A percentile compares a stretch with the other conserved stretches of the same genome.
Evolutionary conservation across 2,888 invertebrate species (phyloP).

Genomic region (Gastracanthus pulcherrimus): DNA sequence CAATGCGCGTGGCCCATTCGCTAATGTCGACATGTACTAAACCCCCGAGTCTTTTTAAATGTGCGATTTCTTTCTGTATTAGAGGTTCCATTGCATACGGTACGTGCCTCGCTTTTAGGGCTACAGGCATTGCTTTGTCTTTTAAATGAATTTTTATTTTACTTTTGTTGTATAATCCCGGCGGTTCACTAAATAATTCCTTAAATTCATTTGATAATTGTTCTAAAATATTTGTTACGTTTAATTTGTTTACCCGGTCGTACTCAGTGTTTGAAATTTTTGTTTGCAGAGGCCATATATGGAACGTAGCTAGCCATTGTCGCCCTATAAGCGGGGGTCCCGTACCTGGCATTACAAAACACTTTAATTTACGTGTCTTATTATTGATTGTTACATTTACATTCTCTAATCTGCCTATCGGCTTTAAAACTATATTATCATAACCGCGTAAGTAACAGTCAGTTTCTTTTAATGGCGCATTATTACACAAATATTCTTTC

Average conservation of each 20-base stretch:
- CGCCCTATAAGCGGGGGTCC: conserved; percentile 48
- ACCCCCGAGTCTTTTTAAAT: conserved; percentile 14
- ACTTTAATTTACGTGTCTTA: conserved; percentile 8
- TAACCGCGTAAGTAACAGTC: conserved; percentile 18
- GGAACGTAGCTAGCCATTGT: conserved; percentile 46
- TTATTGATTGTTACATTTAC: conserved; percentile 15
- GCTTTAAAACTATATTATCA: conserved; percentile 12
- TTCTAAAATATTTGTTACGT: neutral
- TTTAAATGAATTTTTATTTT: conserved; percentile 43
- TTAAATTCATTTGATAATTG: neutral
- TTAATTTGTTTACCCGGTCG: conserved; percentile 15
- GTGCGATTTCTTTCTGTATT: conserved; percentile 17
- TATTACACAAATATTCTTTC: conserved; percentile 1
- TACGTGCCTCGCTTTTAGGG: conserved; percentile 56
- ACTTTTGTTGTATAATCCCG: conserved; percentile 48
- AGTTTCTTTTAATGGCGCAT: neutral
- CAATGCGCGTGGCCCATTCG: conserved; percentile 31
- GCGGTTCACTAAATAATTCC: conserved; percentile 31
- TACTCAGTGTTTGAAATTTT: neutral
- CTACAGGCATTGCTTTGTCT: conserved; percentile 39
- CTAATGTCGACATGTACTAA: conserved; percentile 22
- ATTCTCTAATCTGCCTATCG: conserved; percentile 35
- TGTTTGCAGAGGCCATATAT: conserved; percentile 32
- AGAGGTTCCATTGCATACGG: conserved; percentile 39
- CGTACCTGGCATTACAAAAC: conserved; percentile 42